These are phyloP conservation scores for Ancistrus triradiatus DNA, from an alignment of 2,113 vertebrate genomes.

Conservation along the genomic window DNA sequence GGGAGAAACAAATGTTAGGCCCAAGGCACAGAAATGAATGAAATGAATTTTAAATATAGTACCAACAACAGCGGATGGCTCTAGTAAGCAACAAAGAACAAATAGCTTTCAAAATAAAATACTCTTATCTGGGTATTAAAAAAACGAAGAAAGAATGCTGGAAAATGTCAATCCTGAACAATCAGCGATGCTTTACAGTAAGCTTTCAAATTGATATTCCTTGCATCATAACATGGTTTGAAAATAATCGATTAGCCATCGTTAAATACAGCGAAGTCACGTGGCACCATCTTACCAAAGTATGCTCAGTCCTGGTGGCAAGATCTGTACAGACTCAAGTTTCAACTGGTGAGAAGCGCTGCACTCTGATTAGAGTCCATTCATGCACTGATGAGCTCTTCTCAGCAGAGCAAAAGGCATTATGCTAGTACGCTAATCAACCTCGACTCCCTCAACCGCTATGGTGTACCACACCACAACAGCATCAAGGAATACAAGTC, in stretches of 20 bases:
- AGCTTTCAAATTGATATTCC: neutral
- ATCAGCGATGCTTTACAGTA: neutral
- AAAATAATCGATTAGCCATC: neutral
- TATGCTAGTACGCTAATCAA: neutral
- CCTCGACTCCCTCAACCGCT: neutral
- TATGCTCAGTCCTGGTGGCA: neutral
- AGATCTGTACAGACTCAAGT: neutral
- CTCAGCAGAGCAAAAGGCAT: neutral
- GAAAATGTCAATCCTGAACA: neutral
- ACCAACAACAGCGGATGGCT: neutral
- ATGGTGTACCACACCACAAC: neutral
- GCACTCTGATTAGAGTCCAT: neutral
- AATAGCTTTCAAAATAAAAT: conserved; percentile 5
- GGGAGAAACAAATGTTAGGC: neutral
- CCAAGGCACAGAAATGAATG: conserved; percentile 1
- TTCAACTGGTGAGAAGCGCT: neutral
- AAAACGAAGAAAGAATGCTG: neutral
- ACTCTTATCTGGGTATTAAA: no score
- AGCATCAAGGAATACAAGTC: neutral
- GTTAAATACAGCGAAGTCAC: neutral
- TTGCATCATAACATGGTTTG: neutral
- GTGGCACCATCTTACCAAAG: conserved; percentile 12
- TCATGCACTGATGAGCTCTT: neutral
- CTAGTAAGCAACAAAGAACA: neutral
- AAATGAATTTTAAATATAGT: neutral